These are phyloP conservation scores for Oxygymnocypris stewartii DNA, from an alignment of 2,113 vertebrate species.

Conservation along the genomic window DNA sequence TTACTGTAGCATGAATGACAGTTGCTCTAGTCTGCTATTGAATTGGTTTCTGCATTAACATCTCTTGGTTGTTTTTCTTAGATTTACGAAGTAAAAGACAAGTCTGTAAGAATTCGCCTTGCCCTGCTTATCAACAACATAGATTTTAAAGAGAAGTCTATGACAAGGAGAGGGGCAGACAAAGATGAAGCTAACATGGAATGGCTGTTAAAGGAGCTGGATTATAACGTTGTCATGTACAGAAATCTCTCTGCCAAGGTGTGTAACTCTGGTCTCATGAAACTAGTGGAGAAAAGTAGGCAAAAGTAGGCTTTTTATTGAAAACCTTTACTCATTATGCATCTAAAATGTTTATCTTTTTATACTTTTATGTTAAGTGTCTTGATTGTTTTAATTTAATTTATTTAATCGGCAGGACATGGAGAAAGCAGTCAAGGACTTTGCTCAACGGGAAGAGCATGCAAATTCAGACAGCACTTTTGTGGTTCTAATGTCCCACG, in stretches of 20 bases:
- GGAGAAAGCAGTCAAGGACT: neutral
- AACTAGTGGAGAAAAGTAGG: neutral
- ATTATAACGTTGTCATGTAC: neutral
- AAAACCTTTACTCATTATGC: neutral
- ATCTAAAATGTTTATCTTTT: neutral
- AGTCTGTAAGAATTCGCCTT: neutral
- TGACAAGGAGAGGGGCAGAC: neutral
- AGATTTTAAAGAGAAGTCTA: neutral
- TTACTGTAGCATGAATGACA: neutral
- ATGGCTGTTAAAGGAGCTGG: conserved; percentile 6
- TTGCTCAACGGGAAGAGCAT: neutral
- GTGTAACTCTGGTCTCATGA: neutral
- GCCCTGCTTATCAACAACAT: conserved; percentile 20
- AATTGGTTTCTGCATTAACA: neutral
- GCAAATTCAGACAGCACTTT: conserved; percentile 76
- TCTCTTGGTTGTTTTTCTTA: neutral
- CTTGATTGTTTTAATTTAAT: conserved; percentile 55
- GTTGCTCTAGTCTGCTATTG: neutral
- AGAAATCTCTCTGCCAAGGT: neutral
- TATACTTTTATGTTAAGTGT: neutral
- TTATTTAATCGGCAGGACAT: neutral
- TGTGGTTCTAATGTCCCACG: conserved; percentile 87
- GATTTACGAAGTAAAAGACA: neutral
- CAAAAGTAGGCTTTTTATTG: neutral
- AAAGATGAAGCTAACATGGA: conserved; percentile 14